These are phyloP conservation scores for Pantala flavescens DNA, from an alignment of 1,140 invertebrate genomes.

Conservation along the genomic window DNA sequence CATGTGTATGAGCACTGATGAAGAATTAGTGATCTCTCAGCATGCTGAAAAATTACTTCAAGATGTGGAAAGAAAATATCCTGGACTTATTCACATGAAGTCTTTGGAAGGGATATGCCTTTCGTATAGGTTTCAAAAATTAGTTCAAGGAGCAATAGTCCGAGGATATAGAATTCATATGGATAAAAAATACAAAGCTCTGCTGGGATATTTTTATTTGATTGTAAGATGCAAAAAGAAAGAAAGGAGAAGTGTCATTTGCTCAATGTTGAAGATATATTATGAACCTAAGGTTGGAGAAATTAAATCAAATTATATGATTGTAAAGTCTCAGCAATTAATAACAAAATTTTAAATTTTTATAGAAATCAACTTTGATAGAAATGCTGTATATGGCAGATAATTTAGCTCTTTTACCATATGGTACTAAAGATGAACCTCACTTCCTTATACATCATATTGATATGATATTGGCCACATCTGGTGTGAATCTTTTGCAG, in stretches of 20 bases:
- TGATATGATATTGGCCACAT: constrained; percentile 89
- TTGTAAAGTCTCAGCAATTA: no score
- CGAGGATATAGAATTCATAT: no score
- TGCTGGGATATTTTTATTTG: no score
- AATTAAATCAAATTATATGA: no score
- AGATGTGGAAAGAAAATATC: constrained; percentile 98
- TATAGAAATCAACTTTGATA: constrained; percentile 74
- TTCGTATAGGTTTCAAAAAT: constrained; percentile 77
- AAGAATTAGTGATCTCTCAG: constrained; percentile 69
- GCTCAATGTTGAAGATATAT: no score
- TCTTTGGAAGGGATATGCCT: constrained; percentile 74
- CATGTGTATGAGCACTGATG: constrained; percentile 77
- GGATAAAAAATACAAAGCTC: no score
- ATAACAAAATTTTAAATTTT: constrained; percentile 28
- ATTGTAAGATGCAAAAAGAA: no score
- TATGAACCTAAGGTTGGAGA: no score
- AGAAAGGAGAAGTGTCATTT: no score
- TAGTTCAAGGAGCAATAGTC: constrained; percentile 46
- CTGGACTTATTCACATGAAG: constrained; percentile 94
- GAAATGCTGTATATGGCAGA: constrained; percentile 95
- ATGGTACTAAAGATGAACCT: constrained; percentile 94
- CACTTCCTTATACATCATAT: constrained; percentile 97
- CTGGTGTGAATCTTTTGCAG: constrained; percentile 85
- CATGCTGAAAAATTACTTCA: constrained; percentile 92
- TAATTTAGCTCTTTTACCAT: constrained; percentile 97